Percentiles rank a stretch among this genome's conserved stretches.
Conservation (phyloP, 2,888 invertebrate genomes). For the Aplocera efformata region DNA sequence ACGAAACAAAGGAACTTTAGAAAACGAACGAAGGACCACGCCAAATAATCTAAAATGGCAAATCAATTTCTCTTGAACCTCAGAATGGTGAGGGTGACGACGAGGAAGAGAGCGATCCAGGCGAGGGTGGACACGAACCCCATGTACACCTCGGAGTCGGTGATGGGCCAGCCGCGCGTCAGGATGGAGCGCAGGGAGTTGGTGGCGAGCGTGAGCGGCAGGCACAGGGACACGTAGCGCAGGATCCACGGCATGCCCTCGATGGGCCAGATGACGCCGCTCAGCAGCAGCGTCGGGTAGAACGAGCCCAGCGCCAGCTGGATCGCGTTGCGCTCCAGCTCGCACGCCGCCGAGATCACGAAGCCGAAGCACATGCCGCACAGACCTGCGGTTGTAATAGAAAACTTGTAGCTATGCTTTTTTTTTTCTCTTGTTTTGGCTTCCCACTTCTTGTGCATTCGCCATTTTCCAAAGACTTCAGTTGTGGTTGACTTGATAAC, state of each 20-base stretch:
- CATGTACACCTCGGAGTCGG: conserved; percentile 90
- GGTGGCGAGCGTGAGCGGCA: conserved; percentile 96
- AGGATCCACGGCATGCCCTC: conserved; percentile 95
- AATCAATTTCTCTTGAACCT: conserved; percentile 88
- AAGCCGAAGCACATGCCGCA: conserved; percentile 99
- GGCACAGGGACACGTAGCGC: conserved; percentile 89
- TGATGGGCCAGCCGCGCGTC: conserved; percentile 92
- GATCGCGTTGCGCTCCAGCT: conserved; percentile 95
- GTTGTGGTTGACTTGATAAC: no score
- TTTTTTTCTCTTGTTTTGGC: no score
- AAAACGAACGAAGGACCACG: conserved; percentile 9
- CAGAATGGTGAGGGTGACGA: conserved; percentile 88
- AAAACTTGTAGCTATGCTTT: background rate
- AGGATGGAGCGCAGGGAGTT: conserved; percentile 92
- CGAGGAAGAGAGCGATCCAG: conserved; percentile 92
- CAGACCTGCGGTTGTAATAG: conserved; percentile 72
- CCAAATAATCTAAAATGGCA: conserved; percentile 31
- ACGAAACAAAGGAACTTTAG: no score
- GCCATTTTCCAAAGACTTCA: no score
- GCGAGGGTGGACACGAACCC: conserved; percentile 91
- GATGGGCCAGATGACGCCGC: conserved; percentile 98
- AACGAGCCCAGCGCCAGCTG: conserved; percentile 96
- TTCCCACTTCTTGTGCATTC: no score
- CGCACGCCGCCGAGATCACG: conserved; percentile 95
- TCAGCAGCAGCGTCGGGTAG: conserved; percentile 94